A percentile compares a stretch with the other conserved stretches of the same genome.
Evolutionary conservation across 1,140 invertebrate species (phyloP).

Genomic region (Drosophila fuyamai): DNA sequence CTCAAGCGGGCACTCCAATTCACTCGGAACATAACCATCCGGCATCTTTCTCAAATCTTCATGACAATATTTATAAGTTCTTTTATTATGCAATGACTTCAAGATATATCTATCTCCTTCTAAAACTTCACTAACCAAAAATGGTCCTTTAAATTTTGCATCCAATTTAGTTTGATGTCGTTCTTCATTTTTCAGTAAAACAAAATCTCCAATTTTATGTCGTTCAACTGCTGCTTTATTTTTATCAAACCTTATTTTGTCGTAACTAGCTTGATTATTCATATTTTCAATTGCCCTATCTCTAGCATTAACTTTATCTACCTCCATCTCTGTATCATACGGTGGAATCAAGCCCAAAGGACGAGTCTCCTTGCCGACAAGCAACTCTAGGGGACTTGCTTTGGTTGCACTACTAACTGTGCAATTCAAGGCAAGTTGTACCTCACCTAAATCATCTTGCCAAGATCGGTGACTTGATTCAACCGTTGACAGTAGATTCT

Average conservation of each 20-base stretch:
- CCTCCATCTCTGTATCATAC: too few relatives aligned
- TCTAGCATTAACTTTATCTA: slow-evolving; percentile 8
- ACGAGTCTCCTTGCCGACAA: too few relatives aligned
- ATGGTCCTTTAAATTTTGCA: too few relatives aligned
- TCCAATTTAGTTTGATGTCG: slow-evolving; percentile 4
- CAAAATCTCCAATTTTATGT: slow-evolving; percentile 26
- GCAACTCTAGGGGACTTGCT: too few relatives aligned
- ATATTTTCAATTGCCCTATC: slow-evolving; percentile 17
- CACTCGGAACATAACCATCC: slow-evolving; percentile 1
- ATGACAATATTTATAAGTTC: slow-evolving; percentile 15
- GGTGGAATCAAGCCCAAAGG: too few relatives aligned
- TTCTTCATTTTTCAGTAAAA: slow-evolving; percentile 16
- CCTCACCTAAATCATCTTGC: too few relatives aligned
- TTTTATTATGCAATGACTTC: slow-evolving; percentile 14
- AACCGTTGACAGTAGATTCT: too few relatives aligned
- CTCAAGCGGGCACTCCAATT: neutral
- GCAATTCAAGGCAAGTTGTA: too few relatives aligned
- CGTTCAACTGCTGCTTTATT: slow-evolving; percentile 24
- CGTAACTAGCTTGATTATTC: slow-evolving; percentile 7
- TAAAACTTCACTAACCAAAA: too few relatives aligned
- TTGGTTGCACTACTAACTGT: too few relatives aligned
- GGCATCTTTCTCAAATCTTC: slow-evolving; percentile 11
- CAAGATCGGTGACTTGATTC: too few relatives aligned
- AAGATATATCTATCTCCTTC: neutral
- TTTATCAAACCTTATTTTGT: slow-evolving; percentile 25